phyloP scores from a whole-genome alignment of 2,888 invertebrate genomes.

The Himalopsyche anomala region DNA sequence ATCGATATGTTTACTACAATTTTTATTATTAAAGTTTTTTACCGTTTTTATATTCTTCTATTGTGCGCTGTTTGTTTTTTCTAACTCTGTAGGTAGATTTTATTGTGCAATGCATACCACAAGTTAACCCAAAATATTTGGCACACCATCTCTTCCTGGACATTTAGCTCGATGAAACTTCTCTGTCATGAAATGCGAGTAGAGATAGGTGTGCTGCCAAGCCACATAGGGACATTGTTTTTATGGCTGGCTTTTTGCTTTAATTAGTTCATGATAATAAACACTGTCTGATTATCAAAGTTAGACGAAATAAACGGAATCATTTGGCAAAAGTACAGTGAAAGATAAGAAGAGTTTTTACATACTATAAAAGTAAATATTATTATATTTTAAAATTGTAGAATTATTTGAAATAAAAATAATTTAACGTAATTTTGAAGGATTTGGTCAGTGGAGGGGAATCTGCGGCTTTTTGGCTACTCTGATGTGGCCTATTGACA shows the following conservation, averaged over 20 bases:
- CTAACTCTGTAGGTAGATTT: neutral
- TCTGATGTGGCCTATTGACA: too few species aligned
- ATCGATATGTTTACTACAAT: too few species aligned
- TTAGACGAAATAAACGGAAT: neutral
- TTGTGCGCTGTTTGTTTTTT: neutral
- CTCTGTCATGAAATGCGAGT: constrained; percentile 45
- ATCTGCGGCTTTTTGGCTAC: too few species aligned
- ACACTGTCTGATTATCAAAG: constrained; percentile 32
- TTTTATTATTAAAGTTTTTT: too few species aligned
- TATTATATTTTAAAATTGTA: too few species aligned
- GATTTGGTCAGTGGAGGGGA: too few species aligned
- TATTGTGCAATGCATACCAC: constrained; percentile 47
- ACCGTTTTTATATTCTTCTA: too few species aligned
- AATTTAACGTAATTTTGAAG: too few species aligned
- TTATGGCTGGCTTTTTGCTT: constrained; percentile 45
- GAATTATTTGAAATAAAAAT: too few species aligned
- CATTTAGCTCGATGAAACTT: constrained; percentile 54
- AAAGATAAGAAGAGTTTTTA: neutral
- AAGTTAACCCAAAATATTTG: constrained; percentile 51
- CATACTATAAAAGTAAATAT: too few species aligned
- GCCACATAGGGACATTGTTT: constrained; percentile 40
- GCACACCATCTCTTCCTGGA: constrained; percentile 54
- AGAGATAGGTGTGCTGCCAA: constrained; percentile 37
- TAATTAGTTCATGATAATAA: constrained; percentile 20
- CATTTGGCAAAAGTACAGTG: neutral